Conservation (phyloP, 2,888 invertebrate genomes). For the Ormia ochracea region DNA sequence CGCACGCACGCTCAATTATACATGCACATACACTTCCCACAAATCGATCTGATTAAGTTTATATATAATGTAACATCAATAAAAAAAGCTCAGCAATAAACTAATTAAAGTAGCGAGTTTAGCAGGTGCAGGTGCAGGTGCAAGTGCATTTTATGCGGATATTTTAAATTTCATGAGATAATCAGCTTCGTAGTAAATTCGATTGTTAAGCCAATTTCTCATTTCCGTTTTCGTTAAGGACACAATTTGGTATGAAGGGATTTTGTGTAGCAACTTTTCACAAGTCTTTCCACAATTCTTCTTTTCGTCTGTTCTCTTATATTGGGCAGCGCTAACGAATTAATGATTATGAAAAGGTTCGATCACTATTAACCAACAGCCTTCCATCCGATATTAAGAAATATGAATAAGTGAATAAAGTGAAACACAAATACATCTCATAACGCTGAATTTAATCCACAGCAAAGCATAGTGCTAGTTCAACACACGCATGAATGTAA, state of each 20-base stretch:
- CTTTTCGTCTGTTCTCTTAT: too few species aligned
- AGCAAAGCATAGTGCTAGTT: too few species aligned
- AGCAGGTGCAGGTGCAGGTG: neutral
- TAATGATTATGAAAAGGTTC: too few species aligned
- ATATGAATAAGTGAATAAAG: too few species aligned
- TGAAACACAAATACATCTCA: too few species aligned
- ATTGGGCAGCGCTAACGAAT: too few species aligned
- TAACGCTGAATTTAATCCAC: too few species aligned
- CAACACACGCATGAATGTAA: too few species aligned
- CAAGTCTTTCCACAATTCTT: neutral
- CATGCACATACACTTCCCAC: neutral
- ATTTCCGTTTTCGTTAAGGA: neutral
- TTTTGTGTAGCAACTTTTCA: neutral
- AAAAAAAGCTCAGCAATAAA: neutral
- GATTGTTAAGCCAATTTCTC: neutral
- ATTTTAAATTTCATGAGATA: neutral
- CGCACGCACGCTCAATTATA: neutral
- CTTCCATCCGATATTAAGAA: too few species aligned
- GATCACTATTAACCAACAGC: too few species aligned
- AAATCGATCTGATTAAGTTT: constrained; percentile 32
- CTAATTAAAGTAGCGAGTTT: neutral
- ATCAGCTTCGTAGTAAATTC: neutral
- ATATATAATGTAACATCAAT: constrained; percentile 10
- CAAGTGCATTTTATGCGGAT: neutral
- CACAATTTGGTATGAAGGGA: neutral